Base-by-base conservation (phyloP, 2,888 invertebrate species). In the Stegophylla sp. region DNA sequence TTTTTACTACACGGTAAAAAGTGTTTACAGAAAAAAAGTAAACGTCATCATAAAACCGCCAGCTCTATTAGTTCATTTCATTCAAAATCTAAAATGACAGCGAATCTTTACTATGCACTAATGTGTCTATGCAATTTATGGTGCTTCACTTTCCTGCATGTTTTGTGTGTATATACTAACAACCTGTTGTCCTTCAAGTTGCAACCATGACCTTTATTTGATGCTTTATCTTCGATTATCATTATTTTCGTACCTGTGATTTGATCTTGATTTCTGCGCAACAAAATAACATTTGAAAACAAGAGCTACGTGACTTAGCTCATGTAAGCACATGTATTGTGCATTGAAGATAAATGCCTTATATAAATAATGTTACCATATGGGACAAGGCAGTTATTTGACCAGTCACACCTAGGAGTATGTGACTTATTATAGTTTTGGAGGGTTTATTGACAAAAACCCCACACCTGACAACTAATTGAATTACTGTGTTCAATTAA, bases 111-210 rank as follows among this genome's bases (percentile, higher is more conserved):
- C n/a, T n/a, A n/a, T n/a, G n/a, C n/a, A n/a, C n/a, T n/a, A n/a
- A n/a, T n/a, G n/a, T n/a, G n/a, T n/a, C n/a, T n/a, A n/a, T n/a
- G n/a, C n/a, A n/a, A n/a, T n/a, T n/a, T 48, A 7, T 28, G 20
- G 34, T 69, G 15, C 69, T 51, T 28, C 34, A 34, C 63, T 63
- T 34, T 64, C 28, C 61, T 51, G 3, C 7, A 34, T 34, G 34
- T 34, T 34, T 3, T 34, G 7, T 34, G 48, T 15, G 15, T 28
- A 15, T 45, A 26, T 26, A 28, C 17, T 17, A 28, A 48, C 45
- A 69, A 77, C 77, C 69, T 34, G 77, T 77, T 59, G 59, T 77
- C 77, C 77, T 77, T 77, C 56, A 69, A 1, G 41, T n/a, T 26
- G 23, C 43, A 66, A 23, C 43, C 69, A 17, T 77, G 77, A 77